Evolutionary conservation across 2,888 invertebrate species (phyloP).

Genomic region (Tridacna crocea): DNA sequence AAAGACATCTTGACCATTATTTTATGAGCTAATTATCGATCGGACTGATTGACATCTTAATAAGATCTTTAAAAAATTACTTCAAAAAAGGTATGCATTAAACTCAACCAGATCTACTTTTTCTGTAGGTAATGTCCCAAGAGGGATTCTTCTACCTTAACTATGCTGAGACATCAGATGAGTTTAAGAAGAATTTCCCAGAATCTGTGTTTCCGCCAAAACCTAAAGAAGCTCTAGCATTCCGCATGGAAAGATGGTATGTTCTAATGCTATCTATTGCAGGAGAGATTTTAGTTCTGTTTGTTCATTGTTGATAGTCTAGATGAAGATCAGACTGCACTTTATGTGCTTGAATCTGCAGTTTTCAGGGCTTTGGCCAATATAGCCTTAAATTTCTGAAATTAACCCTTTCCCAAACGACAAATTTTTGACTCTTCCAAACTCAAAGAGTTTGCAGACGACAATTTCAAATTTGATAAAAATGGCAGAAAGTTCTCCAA

Average conservation of each 20-base stretch:
- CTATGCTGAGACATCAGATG: slow-evolving; percentile 32
- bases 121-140: slow-evolving; percentile 47
- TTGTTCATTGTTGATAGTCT: neutral
- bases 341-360: too few species aligned
- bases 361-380: too few species aligned
- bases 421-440: too few species aligned
- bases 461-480: too few species aligned
- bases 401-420: too few species aligned
- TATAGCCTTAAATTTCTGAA: too few species aligned
- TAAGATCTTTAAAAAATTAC: too few species aligned
- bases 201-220: slow-evolving; percentile 55
- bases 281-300: neutral
- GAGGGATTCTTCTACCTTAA: slow-evolving; percentile 45
- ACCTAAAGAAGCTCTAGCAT: slow-evolving; percentile 47
- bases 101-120: neutral
- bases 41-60: too few species aligned
- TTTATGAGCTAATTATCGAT: neutral
- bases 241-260: slow-evolving; percentile 59
- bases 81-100: neutral
- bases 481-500: too few species aligned
- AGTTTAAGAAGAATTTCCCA: slow-evolving; percentile 39
- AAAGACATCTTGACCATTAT: neutral
- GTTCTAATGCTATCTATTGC: neutral
- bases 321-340: neutral
- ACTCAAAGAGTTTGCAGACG: too few species aligned